Evolutionary conservation across 2,888 invertebrate species (phyloP).

Genomic region (Caenorhabditis afra): DNA sequence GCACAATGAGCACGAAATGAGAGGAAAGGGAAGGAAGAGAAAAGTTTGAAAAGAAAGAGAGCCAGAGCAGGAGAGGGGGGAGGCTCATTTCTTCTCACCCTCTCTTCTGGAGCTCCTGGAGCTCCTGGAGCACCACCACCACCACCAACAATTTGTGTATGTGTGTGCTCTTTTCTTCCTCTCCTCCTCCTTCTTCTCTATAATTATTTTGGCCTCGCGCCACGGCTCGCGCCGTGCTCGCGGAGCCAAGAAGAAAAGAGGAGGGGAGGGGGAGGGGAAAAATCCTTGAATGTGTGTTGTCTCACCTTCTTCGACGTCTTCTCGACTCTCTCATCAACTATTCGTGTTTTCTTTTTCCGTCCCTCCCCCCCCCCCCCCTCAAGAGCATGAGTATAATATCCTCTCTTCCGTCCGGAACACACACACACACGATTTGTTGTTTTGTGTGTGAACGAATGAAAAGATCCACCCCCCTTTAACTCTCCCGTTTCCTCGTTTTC

Average conservation of each 20-base stretch:
- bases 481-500: too few relatives aligned
- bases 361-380: background rate
- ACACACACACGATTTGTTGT: background rate
- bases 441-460: too few relatives aligned
- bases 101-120: too few relatives aligned
- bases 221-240: background rate
- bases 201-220: slow-evolving; percentile 1
- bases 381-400: slow-evolving; percentile 54
- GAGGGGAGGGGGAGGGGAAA: slow-evolving; percentile 26
- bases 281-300: background rate
- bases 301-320: slow-evolving; percentile 1
- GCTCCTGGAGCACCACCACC: too few relatives aligned
- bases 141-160: too few relatives aligned
- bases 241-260: background rate
- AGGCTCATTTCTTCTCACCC: too few relatives aligned
- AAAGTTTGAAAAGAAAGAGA: too few relatives aligned
- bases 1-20: too few relatives aligned
- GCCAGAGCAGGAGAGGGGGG: too few relatives aligned
- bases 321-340: slow-evolving; percentile 32
- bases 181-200: too few relatives aligned
- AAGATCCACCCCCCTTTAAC: too few relatives aligned
- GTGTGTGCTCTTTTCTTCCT: too few relatives aligned
- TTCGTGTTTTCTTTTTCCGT: slow-evolving; percentile 5
- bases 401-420: slow-evolving; percentile 4
- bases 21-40: background rate